Percentiles rank a stretch among this genome's conserved stretches.
phyloP scores from a whole-genome alignment of 2,888 invertebrate species.

The Ochropleura plecta region DNA sequence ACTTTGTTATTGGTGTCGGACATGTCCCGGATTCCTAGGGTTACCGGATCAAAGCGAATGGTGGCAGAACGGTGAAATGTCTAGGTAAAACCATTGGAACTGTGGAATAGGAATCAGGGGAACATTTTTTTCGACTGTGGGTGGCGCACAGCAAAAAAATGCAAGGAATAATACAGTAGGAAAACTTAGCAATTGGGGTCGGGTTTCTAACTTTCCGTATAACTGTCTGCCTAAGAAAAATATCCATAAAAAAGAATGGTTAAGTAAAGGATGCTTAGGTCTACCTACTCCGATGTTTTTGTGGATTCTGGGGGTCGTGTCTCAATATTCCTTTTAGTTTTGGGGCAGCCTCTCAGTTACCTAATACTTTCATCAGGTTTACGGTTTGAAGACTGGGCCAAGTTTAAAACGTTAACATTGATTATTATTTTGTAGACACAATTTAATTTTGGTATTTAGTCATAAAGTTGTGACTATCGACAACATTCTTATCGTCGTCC shows the following conservation, averaged over 20 bases:
- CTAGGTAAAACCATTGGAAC: constrained; percentile 16
- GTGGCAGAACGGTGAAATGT: constrained; percentile 22
- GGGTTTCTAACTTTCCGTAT: not conserved
- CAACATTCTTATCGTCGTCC: not conserved
- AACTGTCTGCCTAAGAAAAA: not conserved
- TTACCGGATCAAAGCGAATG: constrained; percentile 33
- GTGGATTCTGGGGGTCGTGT: not conserved
- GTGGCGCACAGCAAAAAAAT: not conserved
- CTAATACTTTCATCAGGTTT: constrained; percentile 8
- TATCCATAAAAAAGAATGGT: constrained; percentile 7
- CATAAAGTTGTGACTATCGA: not conserved
- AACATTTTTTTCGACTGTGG: not conserved
- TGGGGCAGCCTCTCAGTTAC: not conserved
- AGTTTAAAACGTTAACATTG: constrained; percentile 4
- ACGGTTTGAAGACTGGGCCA: not conserved
- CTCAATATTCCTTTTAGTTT: constrained; percentile 14
- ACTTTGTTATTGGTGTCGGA: constrained; percentile 30
- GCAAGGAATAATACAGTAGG: not conserved
- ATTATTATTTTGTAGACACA: not conserved
- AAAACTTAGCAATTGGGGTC: constrained; percentile 14
- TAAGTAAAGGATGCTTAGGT: not conserved
- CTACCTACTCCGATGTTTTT: constrained; percentile 1
- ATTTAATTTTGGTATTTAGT: not conserved
- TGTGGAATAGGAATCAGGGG: constrained; percentile 14
- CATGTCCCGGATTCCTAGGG: constrained; percentile 3